phyloP scores from a whole-genome alignment of 2,888 invertebrate genomes.

The Tetragnatha montana region DNA sequence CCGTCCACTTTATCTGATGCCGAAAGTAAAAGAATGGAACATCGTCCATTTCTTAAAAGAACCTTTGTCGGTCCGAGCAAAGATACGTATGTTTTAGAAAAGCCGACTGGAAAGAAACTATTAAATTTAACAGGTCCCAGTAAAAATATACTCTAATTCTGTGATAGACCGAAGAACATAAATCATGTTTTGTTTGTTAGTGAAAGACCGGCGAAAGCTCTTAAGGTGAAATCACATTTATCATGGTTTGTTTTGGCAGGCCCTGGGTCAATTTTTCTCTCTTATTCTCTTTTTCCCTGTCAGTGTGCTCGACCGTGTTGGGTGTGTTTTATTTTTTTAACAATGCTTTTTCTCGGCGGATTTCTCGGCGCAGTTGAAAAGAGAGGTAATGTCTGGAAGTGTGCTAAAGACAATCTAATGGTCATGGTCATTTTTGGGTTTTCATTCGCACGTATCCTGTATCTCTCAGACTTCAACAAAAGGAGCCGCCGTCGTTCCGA shows the following conservation, averaged over 20 bases:
- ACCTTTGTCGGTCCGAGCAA: neutral
- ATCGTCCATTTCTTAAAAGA: neutral
- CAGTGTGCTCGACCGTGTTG: conserved; percentile 4
- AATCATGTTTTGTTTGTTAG: conserved; percentile 69
- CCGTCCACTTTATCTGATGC: neutral
- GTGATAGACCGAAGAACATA: conserved; percentile 60
- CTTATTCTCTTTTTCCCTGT: conserved; percentile 36
- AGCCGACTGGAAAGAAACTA: conserved; percentile 44
- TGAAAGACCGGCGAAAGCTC: conserved; percentile 62
- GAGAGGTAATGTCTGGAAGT: neutral
- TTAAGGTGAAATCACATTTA: conserved; percentile 63
- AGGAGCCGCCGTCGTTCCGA: neutral
- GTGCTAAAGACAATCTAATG: neutral
- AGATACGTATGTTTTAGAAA: conserved; percentile 23
- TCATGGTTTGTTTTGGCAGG: conserved; percentile 70
- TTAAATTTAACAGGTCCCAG: conserved; percentile 65
- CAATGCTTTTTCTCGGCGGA: neutral
- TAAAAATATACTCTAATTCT: conserved; percentile 65
- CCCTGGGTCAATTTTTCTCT: conserved; percentile 65
- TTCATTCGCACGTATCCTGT: neutral
- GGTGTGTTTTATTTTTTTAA: neutral
- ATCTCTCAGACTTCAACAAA: neutral
- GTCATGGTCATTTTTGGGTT: neutral
- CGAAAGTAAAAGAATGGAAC: neutral
- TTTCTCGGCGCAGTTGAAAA: neutral